phyloP scores from a whole-genome alignment of 2,113 vertebrate species.

The Rhizomys pruinosus region DNA sequence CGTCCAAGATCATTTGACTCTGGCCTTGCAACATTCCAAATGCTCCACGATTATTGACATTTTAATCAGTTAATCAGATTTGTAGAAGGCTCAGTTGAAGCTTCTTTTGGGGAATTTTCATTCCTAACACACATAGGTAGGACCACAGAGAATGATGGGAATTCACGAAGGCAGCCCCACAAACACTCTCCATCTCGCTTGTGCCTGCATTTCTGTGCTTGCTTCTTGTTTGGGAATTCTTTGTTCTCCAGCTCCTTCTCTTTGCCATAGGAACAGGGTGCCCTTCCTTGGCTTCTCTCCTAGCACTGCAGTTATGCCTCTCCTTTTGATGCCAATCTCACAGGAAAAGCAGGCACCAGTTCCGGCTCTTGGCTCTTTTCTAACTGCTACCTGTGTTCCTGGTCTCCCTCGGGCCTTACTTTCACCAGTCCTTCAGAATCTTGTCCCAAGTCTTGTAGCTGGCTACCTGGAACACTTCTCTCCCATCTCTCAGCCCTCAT shows the following conservation, averaged over 20 bases:
- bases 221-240: fast-evolving
- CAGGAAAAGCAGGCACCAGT: background rate
- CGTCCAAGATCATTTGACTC: no score
- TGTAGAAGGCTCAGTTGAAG: no score
- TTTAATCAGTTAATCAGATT: no score
- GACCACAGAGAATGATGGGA: background rate
- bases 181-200: background rate
- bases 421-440: background rate
- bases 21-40: no score
- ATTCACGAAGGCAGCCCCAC: background rate
- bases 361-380: background rate
- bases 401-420: background rate
- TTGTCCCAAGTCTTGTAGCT: background rate
- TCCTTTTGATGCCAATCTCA: background rate
- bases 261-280: no score
- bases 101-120: no score
- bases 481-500: background rate
- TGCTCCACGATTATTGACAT: no score
- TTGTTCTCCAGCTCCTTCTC: background rate
- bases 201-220: no score
- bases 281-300: background rate
- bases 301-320: fast-evolving
- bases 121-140: no score
- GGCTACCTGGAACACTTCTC: background rate
- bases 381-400: background rate